Base-by-base conservation (phyloP, 2,888 invertebrate genomes). In the Gisinianus flammeolus region DNA sequence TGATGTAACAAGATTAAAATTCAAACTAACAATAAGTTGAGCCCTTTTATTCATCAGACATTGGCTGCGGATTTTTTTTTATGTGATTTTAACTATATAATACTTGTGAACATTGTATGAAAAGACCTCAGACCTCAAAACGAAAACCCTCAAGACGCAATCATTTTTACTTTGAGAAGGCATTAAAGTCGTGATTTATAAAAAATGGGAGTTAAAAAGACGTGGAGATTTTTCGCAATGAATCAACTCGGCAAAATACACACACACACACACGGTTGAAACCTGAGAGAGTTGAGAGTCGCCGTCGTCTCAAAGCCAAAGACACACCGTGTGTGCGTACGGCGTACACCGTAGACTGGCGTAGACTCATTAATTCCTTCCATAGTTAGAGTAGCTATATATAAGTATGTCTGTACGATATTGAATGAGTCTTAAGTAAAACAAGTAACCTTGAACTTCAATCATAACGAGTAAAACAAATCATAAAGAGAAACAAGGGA, bases 121-220 rank as follows among this genome's bases (percentile, higher is more conserved):
- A 35, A 44, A 44, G 19, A 44, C n/a, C 44, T 44, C 44, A 44
- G 19, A 44, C 2, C 6, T 44, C 44, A 44, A 44, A 44, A 44
- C 44, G 12, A 1, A 44, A 44, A 44, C 12, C 2, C 2, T 44
- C 2, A 44, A 58, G 16, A 26, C 10, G 16, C 62, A 62, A 62
- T 26, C 24, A 62, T 62, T 62, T 62, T 28, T 26, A 12, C 12
- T 62, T 62, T 62, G 28, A 62, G 62, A 26, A 62, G 62, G 73
- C 64, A 73, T 24, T 33, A 62, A 73, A 73, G 58, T 35, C 73
- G 73, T 73, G 73, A 73, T 62, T 73, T 73, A 73, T 62, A 26
- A 62, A 44, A 62, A 35, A 35, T 44, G 10, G 22, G 44, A 35
- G 44, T 26, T 68, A n/a, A 12, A 33, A 33, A 6, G 67, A 67